Conservation (phyloP, 2,888 invertebrate genomes). For the Merodon equestris region DNA sequence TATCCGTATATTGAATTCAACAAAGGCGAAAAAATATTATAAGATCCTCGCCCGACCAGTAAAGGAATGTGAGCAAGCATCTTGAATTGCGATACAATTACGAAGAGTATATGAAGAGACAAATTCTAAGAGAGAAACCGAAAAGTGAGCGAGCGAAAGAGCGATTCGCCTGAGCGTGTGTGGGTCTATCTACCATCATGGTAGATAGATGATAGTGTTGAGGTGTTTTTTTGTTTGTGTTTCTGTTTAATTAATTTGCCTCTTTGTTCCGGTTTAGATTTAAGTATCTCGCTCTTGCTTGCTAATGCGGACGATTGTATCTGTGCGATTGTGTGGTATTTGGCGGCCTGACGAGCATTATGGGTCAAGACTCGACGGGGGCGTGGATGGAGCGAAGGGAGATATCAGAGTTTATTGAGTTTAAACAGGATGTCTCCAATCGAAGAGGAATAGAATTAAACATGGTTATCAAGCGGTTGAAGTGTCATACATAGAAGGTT, state of each 20-base stretch:
- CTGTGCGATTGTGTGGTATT: not conserved
- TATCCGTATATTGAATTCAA: no score
- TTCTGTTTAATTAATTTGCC: conserved; percentile 54
- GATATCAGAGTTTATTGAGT: no score
- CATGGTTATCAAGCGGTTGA: no score
- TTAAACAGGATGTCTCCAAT: no score
- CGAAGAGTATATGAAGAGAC: not conserved
- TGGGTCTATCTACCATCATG: conserved; percentile 16
- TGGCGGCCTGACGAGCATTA: conserved; percentile 8
- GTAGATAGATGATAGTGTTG: conserved; percentile 17
- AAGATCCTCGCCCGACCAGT: no score
- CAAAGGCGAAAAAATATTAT: not conserved
- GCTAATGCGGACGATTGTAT: conserved; percentile 17
- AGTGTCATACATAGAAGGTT: no score
- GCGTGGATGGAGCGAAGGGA: no score
- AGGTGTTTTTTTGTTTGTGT: conserved; percentile 2
- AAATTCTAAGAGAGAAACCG: not conserved
- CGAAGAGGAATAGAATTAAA: no score
- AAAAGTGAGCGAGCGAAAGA: not conserved
- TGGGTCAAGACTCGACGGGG: conserved; percentile 21
- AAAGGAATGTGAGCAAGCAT: no score
- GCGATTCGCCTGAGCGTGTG: not conserved
- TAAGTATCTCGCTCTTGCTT: conserved; percentile 42
- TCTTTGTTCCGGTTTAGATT: conserved; percentile 59
- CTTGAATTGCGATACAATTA: no score